Percentiles rank a stretch among this genome's conserved stretches.
Evolutionary conservation across 2,113 vertebrate genomes (phyloP).

Genomic region (Amblyornis subalaris): DNA sequence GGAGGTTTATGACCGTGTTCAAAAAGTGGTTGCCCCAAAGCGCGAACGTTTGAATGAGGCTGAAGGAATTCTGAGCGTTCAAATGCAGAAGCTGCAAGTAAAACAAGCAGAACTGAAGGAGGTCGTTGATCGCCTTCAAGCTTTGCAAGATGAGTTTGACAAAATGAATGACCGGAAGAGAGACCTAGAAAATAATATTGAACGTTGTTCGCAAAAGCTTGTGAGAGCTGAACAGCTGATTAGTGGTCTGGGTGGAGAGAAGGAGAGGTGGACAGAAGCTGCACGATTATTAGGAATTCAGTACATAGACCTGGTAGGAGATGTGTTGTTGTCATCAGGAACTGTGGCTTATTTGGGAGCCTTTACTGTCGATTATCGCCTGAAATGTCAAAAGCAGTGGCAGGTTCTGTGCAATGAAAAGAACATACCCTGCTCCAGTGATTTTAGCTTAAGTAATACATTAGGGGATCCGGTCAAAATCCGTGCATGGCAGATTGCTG

Average conservation of each 20-base stretch:
- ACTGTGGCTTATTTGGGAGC: slow-evolving; percentile 88
- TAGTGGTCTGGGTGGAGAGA: slow-evolving; percentile 88
- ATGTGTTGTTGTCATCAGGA: slow-evolving; percentile 85
- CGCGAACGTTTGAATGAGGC: slow-evolving; percentile 77
- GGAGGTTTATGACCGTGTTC: slow-evolving; percentile 87
- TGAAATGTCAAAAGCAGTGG: slow-evolving; percentile 82
- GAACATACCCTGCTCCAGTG: slow-evolving; percentile 79
- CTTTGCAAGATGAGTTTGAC: slow-evolving; percentile 79
- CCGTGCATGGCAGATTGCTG: slow-evolving; percentile 87
- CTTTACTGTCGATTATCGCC: slow-evolving; percentile 86
- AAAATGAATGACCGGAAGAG: slow-evolving; percentile 82
- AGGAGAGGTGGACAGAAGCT: slow-evolving; percentile 89
- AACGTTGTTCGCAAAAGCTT: slow-evolving; percentile 86
- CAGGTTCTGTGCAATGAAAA: slow-evolving; percentile 75
- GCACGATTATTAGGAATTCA: slow-evolving; percentile 73
- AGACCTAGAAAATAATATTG: slow-evolving; percentile 83
- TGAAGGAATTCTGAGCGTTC: slow-evolving; percentile 71
- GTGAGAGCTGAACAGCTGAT: slow-evolving; percentile 87
- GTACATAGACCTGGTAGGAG: slow-evolving; percentile 85
- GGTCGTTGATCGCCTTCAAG: slow-evolving; percentile 80
- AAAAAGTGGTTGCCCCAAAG: slow-evolving; percentile 89
- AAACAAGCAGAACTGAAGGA: slow-evolving; percentile 86
- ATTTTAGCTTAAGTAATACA: slow-evolving; percentile 82
- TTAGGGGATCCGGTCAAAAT: slow-evolving; percentile 87
- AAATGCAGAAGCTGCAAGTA: slow-evolving; percentile 79